These are phyloP conservation scores for Apis laboriosa DNA, from an alignment of 1,140 invertebrate genomes.

Conservation along the genomic window DNA sequence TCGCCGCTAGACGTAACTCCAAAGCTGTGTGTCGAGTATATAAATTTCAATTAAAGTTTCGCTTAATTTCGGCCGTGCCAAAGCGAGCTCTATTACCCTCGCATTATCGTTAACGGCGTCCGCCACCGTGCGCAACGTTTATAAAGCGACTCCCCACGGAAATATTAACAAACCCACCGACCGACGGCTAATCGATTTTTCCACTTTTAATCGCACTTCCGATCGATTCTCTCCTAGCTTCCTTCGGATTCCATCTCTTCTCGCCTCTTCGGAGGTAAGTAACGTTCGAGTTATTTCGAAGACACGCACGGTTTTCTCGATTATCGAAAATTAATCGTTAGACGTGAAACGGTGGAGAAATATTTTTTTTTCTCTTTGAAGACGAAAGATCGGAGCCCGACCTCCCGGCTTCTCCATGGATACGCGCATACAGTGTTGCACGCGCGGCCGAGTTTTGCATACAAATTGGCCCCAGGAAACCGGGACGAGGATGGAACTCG, in stretches of 20 bases:
- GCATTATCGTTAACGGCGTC: conserved; percentile 57
- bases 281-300: too few relatives aligned
- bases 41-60: conserved; percentile 64
- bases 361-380: too few relatives aligned
- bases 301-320: too few relatives aligned
- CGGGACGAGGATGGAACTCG: conserved; percentile 46
- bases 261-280: too few relatives aligned
- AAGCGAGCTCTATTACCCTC: conserved; percentile 60
- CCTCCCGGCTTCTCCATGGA: conserved; percentile 29
- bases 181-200: conserved; percentile 50
- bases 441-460: conserved; percentile 59
- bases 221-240: not conserved
- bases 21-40: conserved; percentile 29
- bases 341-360: too few relatives aligned
- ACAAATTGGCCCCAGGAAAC: conserved; percentile 55
- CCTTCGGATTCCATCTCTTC: not conserved
- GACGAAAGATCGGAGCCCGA: too few relatives aligned
- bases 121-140: conserved; percentile 36
- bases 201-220: conserved; percentile 35
- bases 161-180: conserved; percentile 28
- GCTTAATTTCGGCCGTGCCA: conserved; percentile 59
- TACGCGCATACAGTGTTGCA: conserved; percentile 22
- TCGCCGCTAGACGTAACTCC: not conserved
- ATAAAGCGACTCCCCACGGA: conserved; percentile 41
- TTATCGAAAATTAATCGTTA: too few relatives aligned